Evolutionary conservation across 2,797 vertebrate genomes (phyloP), one percentile per base, ranked within the genome.

Genomic region (Chloroceryle amazona): DNA sequence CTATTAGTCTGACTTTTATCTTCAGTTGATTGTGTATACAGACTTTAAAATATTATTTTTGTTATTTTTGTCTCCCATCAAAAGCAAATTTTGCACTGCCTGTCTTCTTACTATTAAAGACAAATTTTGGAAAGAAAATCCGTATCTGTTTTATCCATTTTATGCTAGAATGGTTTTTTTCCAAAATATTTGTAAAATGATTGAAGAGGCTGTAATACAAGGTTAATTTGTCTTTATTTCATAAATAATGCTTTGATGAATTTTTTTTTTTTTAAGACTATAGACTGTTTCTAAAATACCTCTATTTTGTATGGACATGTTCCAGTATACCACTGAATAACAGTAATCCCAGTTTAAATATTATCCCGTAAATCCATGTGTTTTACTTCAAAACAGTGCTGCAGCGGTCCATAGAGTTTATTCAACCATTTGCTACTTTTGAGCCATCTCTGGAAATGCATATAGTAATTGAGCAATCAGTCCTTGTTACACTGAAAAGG

Each of bases 81-180:
- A 81, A 60, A 81, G 5, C 4, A 74, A 57, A 23, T 57, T 1
- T 33, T n/a, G 4, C 84, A 9, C 46, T 81, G 5, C 9, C 15
- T 57, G 3, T 6, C 17, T 68, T 6, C 17, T 68, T 75, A 72
- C 4, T 31, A 20, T 41, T n/a, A 65, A 68, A 63, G 39, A 41
- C 3, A 90, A 51, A 44, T 49, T 44, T 22, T 29, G 8, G 47
- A 76, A 80, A 31, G 4, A 65, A 73, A 70, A 52, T 7, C 11
- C 1, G 0, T 61, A 10, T 72, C 16, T 52, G 0, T 55, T 78
- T 78, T 62, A 42, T 21, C 3, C 0, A 3, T 35, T 58, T 81
- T n/a, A 26, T 31, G 5, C 6, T 33, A 18, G 14, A 76, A 47
- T 0, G 0, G 0, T 52, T 18, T 84, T 75, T 68, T 68, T 9